phyloP scores from a whole-genome alignment of 2,888 invertebrate species.

The Athripsodes cinereus region DNA sequence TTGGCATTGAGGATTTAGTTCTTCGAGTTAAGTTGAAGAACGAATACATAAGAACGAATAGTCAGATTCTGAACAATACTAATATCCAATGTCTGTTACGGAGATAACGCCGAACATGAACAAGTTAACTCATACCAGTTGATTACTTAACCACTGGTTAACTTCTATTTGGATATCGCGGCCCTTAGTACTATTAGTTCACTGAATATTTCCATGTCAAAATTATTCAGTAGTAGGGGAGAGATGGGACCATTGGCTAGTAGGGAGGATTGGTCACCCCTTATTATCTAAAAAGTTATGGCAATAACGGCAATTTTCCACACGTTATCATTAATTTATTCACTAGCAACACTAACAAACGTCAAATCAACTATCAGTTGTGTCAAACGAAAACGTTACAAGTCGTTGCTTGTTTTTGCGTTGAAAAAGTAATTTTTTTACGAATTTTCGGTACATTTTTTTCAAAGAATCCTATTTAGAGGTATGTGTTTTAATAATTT shows the following conservation, averaged over 20 bases:
- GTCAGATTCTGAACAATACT: too few relatives aligned
- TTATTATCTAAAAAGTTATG: neutral
- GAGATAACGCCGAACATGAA: too few relatives aligned
- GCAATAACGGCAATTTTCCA: neutral
- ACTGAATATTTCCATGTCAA: too few relatives aligned
- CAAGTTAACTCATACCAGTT: too few relatives aligned
- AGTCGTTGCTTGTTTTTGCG: neutral
- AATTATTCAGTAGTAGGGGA: slow-evolving; percentile 1
- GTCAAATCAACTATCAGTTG: neutral
- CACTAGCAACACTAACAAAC: slow-evolving; percentile 2
- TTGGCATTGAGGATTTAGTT: too few relatives aligned
- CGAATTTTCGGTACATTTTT: neutral
- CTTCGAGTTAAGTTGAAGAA: too few relatives aligned
- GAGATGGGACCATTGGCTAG: slow-evolving; percentile 1
- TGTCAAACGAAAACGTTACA: neutral
- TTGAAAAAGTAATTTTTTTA: neutral
- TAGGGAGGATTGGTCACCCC: neutral
- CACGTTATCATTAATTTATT: neutral
- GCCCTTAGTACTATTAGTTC: too few relatives aligned
- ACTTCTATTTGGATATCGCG: too few relatives aligned
- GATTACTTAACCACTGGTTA: too few relatives aligned
- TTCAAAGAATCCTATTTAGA: neutral
- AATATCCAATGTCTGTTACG: too few relatives aligned
- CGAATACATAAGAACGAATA: too few relatives aligned
- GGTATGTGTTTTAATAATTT: neutral